Evolutionary conservation across 2,888 invertebrate species (phyloP).

Genomic region (Acanthosepion lycidas): DNA sequence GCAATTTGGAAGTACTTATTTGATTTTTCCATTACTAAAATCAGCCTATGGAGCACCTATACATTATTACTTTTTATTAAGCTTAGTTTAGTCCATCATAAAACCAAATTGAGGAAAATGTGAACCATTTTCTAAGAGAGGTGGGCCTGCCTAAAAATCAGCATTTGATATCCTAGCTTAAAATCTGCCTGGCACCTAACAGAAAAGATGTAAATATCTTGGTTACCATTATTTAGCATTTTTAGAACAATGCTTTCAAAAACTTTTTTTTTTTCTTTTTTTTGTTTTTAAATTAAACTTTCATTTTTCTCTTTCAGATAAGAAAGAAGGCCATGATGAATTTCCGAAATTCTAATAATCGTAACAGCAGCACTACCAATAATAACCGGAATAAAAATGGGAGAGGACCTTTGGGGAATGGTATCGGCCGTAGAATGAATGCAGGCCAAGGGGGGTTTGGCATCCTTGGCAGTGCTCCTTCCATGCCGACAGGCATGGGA

Average conservation of each 20-base stretch:
- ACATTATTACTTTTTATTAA: too few relatives aligned
- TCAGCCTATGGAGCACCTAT: background rate
- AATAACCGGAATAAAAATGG: slow-evolving; percentile 36
- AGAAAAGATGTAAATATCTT: too few relatives aligned
- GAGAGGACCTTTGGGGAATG: slow-evolving; percentile 10
- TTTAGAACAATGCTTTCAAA: too few relatives aligned
- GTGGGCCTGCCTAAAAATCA: too few relatives aligned
- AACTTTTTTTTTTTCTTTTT: too few relatives aligned
- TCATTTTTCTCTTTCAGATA: slow-evolving; percentile 33
- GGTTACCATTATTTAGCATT: too few relatives aligned
- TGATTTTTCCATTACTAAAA: background rate
- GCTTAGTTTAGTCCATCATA: background rate
- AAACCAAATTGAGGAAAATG: background rate
- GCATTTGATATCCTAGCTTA: too few relatives aligned
- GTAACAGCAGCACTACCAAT: background rate
- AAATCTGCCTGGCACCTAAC: too few relatives aligned
- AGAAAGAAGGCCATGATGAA: slow-evolving; percentile 35
- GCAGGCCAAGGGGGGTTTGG: slow-evolving; percentile 35
- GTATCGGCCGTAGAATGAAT: background rate
- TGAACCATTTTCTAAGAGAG: too few relatives aligned
- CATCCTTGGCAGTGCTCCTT: slow-evolving; percentile 44
- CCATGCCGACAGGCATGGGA: slow-evolving; percentile 41
- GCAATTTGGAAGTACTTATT: background rate
- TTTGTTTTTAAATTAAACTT: background rate
- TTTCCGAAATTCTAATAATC: slow-evolving; percentile 42